Percentiles rank a stretch among this genome's conserved stretches.
Conservation (phyloP, 2,888 invertebrate genomes). For the Ennomos erosarius region DNA sequence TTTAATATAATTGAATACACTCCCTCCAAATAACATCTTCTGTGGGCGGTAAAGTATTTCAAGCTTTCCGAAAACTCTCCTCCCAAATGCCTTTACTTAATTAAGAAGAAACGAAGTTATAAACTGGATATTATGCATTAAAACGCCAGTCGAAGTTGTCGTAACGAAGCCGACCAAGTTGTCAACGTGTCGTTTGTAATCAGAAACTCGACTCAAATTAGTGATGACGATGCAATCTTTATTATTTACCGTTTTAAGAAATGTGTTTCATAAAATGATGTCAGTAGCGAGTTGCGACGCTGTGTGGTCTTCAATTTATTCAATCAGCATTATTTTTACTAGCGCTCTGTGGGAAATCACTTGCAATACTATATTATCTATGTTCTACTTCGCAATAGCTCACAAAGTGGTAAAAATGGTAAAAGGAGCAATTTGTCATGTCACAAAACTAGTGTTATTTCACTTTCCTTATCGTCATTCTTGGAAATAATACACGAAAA, state of each 20-base stretch:
- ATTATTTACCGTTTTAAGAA: slow-evolving; percentile 38
- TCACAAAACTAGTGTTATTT: slow-evolving; percentile 16
- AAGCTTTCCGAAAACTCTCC: slow-evolving; percentile 11
- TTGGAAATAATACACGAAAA: slow-evolving; percentile 18
- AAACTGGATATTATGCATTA: slow-evolving; percentile 31
- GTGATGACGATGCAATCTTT: slow-evolving; percentile 38
- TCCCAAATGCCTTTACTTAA: slow-evolving; percentile 19
- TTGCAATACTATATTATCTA: slow-evolving; percentile 1
- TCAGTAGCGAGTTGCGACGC: slow-evolving; percentile 21
- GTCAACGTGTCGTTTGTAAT: slow-evolving; percentile 36
- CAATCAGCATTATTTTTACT: slow-evolving; percentile 22
- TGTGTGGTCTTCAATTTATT: slow-evolving; percentile 38
- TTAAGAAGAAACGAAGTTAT: slow-evolving; percentile 21
- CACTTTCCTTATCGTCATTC: slow-evolving; percentile 20
- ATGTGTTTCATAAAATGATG: slow-evolving; percentile 35
- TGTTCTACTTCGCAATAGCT: slow-evolving; percentile 9
- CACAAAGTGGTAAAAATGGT: slow-evolving; percentile 5
- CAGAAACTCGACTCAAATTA: slow-evolving; percentile 38
- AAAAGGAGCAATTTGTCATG: slow-evolving; percentile 3
- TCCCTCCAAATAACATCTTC: slow-evolving; percentile 1
- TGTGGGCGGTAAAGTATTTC: slow-evolving; percentile 16
- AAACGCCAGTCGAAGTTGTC: slow-evolving; percentile 27
- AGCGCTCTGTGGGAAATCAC: slow-evolving; percentile 20
- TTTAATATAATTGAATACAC: too few species aligned
- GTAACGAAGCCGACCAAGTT: slow-evolving; percentile 30